Evolutionary conservation across 1,140 invertebrate genomes (phyloP).

Genomic region (Eufriesea mexicana): DNA sequence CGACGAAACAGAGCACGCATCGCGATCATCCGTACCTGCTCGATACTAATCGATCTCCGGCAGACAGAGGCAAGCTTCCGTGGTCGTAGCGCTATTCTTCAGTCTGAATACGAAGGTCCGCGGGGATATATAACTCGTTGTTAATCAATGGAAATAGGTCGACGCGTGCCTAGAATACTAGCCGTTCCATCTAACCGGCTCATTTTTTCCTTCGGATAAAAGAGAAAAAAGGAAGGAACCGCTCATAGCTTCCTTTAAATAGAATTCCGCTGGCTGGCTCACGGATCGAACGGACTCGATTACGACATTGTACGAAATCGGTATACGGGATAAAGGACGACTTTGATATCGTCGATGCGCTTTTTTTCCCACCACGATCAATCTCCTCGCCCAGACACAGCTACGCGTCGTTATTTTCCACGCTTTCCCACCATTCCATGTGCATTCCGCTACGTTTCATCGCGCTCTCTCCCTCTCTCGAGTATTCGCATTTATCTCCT

Average conservation of each 20-base stretch:
- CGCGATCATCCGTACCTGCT: not conserved
- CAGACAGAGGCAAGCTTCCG: not conserved
- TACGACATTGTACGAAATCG: conserved; percentile 2
- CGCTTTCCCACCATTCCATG: not conserved
- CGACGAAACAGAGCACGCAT: not conserved
- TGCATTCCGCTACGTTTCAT: no score
- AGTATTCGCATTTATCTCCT: no score
- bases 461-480: no score
- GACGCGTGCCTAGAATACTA: conserved; percentile 36
- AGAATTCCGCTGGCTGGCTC: conserved; percentile 18
- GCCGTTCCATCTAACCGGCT: not conserved
- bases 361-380: no score
- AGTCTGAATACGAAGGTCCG: not conserved
- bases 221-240: conserved; percentile 15
- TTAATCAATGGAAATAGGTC: conserved; percentile 52
- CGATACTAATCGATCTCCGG: conserved; percentile 14
- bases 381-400: no score
- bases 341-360: no score
- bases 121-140: conserved; percentile 1
- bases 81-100: not conserved
- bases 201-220: conserved; percentile 24
- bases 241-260: not conserved
- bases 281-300: not conserved
- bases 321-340: not conserved
- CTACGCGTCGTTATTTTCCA: not conserved